These are phyloP conservation scores for Suricata suricatta DNA, from an alignment of 2,113 vertebrate genomes.

Conservation along the genomic window DNA sequence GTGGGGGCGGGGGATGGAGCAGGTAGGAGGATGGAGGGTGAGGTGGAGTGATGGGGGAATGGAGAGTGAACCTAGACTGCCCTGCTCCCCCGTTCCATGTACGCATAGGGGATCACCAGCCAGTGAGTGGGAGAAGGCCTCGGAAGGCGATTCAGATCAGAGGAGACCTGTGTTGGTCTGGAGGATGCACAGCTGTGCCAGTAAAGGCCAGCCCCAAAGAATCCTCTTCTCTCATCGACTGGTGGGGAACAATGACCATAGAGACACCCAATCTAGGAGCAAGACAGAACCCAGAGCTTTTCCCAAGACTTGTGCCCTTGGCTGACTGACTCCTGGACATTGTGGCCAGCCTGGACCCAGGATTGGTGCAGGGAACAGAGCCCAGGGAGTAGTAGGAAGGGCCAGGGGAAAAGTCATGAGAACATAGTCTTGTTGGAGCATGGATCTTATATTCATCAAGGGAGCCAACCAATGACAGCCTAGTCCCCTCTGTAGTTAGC, in stretches of 20 bases:
- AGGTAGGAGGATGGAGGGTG: not conserved
- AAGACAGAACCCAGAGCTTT: not conserved
- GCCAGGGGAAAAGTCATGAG: not conserved
- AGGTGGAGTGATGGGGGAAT: too few species aligned
- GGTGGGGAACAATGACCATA: not conserved
- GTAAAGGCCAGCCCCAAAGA: not conserved
- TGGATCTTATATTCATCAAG: not conserved
- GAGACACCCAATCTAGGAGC: not conserved
- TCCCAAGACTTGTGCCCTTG: not conserved
- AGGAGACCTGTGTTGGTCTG: not conserved
- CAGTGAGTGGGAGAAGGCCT: not conserved
- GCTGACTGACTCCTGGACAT: not conserved
- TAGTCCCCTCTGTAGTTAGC: not conserved
- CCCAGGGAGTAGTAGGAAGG: not conserved
- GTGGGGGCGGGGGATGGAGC: not conserved
- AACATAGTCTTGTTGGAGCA: rapidly evolving
- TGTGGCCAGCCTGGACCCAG: not conserved
- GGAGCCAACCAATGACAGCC: not conserved
- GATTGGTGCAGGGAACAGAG: not conserved
- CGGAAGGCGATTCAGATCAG: not conserved
- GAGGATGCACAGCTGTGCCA: not conserved
- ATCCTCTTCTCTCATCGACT: not conserved
- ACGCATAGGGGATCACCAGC: not conserved
- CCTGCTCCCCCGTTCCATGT: not conserved
- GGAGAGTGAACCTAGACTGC: not conserved